These are phyloP conservation scores for Kradibia gibbosae DNA, from an alignment of 1,140 invertebrate genomes.

Conservation along the genomic window DNA sequence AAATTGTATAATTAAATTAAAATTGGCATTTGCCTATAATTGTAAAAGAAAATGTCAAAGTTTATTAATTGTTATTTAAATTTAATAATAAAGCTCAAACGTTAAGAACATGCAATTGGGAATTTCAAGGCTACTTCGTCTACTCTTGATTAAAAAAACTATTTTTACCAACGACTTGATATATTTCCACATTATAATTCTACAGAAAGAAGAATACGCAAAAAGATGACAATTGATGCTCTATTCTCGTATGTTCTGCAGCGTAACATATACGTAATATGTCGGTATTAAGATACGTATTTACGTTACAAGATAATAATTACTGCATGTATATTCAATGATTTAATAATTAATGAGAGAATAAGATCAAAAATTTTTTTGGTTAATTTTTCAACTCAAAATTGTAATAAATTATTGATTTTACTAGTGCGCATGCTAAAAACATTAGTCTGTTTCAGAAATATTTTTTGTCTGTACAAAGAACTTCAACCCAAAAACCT, in stretches of 20 bases:
- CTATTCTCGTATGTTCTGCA: background rate
- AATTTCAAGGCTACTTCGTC: background rate
- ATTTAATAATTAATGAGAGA: too few species aligned
- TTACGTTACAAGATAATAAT: background rate
- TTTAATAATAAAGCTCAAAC: background rate
- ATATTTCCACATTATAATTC: background rate
- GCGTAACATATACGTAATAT: background rate
- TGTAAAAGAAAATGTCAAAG: too few species aligned
- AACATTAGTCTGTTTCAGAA: background rate
- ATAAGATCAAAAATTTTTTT: too few species aligned
- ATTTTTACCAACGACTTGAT: background rate
- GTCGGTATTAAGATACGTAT: background rate
- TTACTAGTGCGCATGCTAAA: background rate
- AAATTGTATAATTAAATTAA: too few species aligned
- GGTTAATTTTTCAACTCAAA: background rate
- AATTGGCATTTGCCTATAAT: too few species aligned
- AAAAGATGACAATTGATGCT: background rate
- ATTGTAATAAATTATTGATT: background rate
- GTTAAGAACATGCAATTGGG: background rate
- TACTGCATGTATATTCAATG: too few species aligned
- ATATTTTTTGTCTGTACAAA: background rate
- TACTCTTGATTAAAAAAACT: background rate
- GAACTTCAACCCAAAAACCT: background rate
- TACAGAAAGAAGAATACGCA: too few species aligned
- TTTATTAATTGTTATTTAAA: background rate